Conservation (phyloP, 2,113 vertebrate species). For the Sprattus sprattus region DNA sequence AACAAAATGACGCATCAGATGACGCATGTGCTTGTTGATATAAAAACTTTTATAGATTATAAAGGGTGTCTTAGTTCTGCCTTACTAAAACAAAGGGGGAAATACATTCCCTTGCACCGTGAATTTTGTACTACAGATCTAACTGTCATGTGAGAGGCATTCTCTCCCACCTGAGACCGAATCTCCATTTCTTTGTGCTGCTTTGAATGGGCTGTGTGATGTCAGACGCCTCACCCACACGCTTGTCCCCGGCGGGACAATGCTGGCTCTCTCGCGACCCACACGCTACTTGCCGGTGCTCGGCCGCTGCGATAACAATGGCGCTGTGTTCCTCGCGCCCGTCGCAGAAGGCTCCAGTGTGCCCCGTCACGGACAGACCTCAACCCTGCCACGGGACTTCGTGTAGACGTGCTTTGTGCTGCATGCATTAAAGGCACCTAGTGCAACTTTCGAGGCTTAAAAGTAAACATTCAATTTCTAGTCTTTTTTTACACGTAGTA, state of each 20-base stretch:
- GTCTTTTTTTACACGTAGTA: too few species aligned
- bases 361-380: constrained; percentile 23
- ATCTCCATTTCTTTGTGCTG: constrained; percentile 19
- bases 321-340: constrained; percentile 34
- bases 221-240: constrained; percentile 52
- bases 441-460: too few species aligned
- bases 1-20: neutral
- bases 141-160: constrained; percentile 4
- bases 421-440: neutral
- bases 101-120: neutral
- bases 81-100: neutral
- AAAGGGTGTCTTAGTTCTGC: neutral
- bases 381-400: constrained; percentile 9
- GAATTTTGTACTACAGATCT: neutral
- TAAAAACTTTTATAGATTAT: neutral
- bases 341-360: constrained; percentile 43
- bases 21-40: neutral
- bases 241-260: constrained; percentile 45
- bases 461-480: too few species aligned
- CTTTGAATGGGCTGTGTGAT: constrained; percentile 50
- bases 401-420: neutral
- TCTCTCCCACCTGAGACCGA: constrained; percentile 36
- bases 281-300: constrained; percentile 44
- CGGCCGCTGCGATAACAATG: constrained; percentile 49
- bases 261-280: constrained; percentile 44